Evolutionary conservation across 2,797 vertebrate genomes (phyloP).

Genomic region (Myripristis jacobus): DNA sequence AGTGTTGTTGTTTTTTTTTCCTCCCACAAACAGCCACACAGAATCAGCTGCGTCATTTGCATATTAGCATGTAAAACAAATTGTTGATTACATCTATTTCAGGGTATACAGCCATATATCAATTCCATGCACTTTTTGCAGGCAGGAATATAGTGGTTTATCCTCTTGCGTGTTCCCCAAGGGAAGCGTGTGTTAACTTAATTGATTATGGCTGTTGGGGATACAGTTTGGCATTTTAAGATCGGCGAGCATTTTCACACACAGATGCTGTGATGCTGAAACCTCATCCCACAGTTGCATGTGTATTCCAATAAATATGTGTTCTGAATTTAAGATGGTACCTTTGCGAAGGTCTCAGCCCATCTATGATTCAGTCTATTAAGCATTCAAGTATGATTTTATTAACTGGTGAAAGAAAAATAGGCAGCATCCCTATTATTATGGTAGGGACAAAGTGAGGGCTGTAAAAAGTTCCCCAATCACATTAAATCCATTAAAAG

Average conservation of each 20-base stretch:
- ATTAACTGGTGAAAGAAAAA: slow-evolving; percentile 57
- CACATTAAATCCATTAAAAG: slow-evolving; percentile 65
- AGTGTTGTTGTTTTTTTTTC: slow-evolving; percentile 14
- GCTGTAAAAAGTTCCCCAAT: slow-evolving; percentile 71
- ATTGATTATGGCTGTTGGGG: slow-evolving; percentile 4
- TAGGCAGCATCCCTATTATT: slow-evolving; percentile 46
- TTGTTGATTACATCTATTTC: slow-evolving; percentile 53
- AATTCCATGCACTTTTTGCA: slow-evolving; percentile 20
- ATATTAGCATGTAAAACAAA: slow-evolving; percentile 75
- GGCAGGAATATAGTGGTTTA: slow-evolving; percentile 1
- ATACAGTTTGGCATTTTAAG: neutral
- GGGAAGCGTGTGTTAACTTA: neutral
- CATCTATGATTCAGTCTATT: slow-evolving; percentile 31
- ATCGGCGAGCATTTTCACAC: neutral
- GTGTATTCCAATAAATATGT: neutral
- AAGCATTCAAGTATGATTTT: slow-evolving; percentile 54
- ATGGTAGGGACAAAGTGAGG: slow-evolving; percentile 58
- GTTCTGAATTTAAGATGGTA: slow-evolving; percentile 4
- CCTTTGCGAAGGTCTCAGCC: slow-evolving; percentile 2
- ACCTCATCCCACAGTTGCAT: slow-evolving; percentile 4
- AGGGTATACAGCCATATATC: slow-evolving; percentile 44
- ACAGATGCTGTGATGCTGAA: neutral
- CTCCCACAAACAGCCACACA: slow-evolving; percentile 64
- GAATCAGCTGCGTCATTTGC: slow-evolving; percentile 74
- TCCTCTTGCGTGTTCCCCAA: neutral